A percentile compares a stretch with the other conserved stretches of the same genome.
Conservation (phyloP, 2,113 vertebrate species). For the Chlamydotis undulata region DNA sequence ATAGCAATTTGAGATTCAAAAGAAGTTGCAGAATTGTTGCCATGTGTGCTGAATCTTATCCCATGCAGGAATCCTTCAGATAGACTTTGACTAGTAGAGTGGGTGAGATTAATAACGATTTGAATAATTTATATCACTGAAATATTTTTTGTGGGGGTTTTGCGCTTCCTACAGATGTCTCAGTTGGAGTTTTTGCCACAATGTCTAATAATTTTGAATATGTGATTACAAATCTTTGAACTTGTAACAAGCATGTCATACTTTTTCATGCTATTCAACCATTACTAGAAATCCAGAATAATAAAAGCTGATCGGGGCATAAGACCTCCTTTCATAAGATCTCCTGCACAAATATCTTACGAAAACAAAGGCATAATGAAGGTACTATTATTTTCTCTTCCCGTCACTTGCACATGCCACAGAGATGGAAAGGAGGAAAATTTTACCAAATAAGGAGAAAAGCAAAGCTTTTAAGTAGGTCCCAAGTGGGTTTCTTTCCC, state of each 20-base stretch:
- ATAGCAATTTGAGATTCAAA: slow-evolving; percentile 5
- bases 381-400: slow-evolving; percentile 4
- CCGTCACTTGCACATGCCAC: background rate
- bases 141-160: slow-evolving; percentile 15
- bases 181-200: background rate
- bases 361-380: background rate
- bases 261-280: background rate
- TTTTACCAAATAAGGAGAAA: background rate
- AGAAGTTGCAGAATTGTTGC: slow-evolving; percentile 17
- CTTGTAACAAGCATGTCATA: background rate
- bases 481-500: background rate
- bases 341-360: background rate
- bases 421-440: background rate
- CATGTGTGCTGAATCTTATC: slow-evolving; percentile 17
- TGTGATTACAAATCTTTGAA: background rate
- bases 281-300: background rate
- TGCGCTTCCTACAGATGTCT: slow-evolving; percentile 15
- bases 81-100: background rate
- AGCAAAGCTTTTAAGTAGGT: background rate
- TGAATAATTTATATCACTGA: slow-evolving; percentile 18
- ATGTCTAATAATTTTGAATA: background rate
- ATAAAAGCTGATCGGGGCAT: background rate
- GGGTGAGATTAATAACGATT: slow-evolving; percentile 1
- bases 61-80: background rate
- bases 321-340: background rate